Percentiles rank a stretch among this genome's conserved stretches.
Evolutionary conservation across 2,888 invertebrate species (phyloP).

Genomic region (Apotomis turbidana): DNA sequence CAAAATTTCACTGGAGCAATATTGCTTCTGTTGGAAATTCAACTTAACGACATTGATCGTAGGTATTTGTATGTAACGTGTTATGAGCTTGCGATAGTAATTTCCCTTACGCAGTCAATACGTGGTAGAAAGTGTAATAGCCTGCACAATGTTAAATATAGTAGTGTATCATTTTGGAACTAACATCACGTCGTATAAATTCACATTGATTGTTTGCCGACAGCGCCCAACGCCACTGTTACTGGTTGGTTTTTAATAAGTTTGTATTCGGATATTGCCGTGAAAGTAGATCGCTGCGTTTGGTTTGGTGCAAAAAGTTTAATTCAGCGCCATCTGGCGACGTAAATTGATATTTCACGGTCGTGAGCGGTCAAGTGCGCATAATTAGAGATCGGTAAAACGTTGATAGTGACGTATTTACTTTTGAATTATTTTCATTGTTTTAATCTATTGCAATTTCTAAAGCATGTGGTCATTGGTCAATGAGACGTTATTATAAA

Average conservation of each 20-base stretch:
- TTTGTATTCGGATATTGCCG: neutral
- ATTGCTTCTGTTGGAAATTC: neutral
- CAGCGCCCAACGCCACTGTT: neutral
- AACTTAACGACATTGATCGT: neutral
- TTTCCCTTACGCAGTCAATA: neutral
- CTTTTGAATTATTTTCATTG: neutral
- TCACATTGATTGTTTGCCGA: neutral
- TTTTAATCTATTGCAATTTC: neutral
- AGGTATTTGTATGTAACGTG: neutral
- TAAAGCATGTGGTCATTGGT: neutral
- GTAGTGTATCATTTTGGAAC: neutral
- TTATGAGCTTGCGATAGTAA: slow-evolving; percentile 15
- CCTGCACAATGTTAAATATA: neutral
- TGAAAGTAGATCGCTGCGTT: slow-evolving; percentile 29
- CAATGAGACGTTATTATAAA: too few relatives aligned
- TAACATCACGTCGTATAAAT: neutral
- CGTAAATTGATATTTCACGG: slow-evolving; percentile 37
- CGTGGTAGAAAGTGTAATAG: slow-evolving; percentile 16
- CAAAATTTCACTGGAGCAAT: neutral
- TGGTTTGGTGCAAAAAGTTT: slow-evolving; percentile 16
- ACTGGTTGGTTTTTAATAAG: slow-evolving; percentile 1
- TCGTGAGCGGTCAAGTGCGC: slow-evolving; percentile 24
- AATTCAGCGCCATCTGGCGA: slow-evolving; percentile 27
- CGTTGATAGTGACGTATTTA: too few relatives aligned
- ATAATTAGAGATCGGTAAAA: slow-evolving; percentile 1